Evolutionary conservation across 1,140 invertebrate species (phyloP), one percentile per base, ranked within the genome.

Genomic region (Macrocentrus cingulum): DNA sequence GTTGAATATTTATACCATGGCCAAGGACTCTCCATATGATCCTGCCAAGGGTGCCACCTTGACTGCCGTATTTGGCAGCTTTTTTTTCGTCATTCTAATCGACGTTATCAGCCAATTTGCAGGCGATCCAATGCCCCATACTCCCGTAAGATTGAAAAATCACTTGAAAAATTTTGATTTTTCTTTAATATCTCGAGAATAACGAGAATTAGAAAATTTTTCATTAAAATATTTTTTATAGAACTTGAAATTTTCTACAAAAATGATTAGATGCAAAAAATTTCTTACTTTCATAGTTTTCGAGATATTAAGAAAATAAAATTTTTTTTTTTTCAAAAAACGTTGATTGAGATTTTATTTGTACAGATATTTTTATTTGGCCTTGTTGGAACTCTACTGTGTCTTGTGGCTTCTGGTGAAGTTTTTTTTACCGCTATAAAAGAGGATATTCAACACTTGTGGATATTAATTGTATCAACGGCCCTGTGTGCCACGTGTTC

Each of bases 121-220:
- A 13, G 65, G 64, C 2, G 70, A 72, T 59, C 70, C 70, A 6
- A 71, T 72, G 49, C 59, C 69, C n/a, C 66, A 70, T 32, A 71
- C 69, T 32, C 70, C 70, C 34, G 70, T 72, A 54, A 62, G 61
- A 39, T 5, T n/a, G 3, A 39, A n/a, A 5, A 39, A 13, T 39
- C 29, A 39, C 15, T 39, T n/a, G 13, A n/a, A 39, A n/a, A 39
- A 39, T n/a, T 7, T 7, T n/a, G n/a, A n/a, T n/a, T n/a, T n/a
- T n/a, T n/a, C n/a, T n/a, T n/a, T n/a, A n/a, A n/a, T n/a, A n/a
- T n/a, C n/a, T n/a, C n/a, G n/a, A n/a, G n/a, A n/a, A n/a, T n/a
- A n/a, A n/a, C n/a, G n/a, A n/a, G n/a, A n/a, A n/a, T n/a, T n/a
- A 34, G 29, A 34, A 34, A 34, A n/a, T n/a, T n/a, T n/a, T n/a